Evolutionary conservation across 2,113 vertebrate genomes (phyloP), one percentile per base, ranked within the genome.

Genomic region (Chinchilla lanigera): DNA sequence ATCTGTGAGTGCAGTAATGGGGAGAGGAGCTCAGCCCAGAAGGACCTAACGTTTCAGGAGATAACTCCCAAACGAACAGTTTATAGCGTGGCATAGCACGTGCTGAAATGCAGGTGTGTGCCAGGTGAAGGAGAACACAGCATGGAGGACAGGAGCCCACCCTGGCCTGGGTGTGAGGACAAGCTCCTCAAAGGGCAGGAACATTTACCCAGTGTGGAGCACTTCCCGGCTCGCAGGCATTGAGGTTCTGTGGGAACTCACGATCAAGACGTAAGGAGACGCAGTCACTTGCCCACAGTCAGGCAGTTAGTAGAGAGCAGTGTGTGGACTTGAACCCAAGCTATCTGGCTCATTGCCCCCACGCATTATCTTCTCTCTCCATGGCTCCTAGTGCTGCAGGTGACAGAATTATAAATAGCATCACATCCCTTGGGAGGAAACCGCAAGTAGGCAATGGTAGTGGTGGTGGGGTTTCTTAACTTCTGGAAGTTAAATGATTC

Each of bases 401-500:
- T 58, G 60, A 10, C 17, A 17, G 28, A 60, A n/a, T 47, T n/a
- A 7, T 44, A 60, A 84, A n/a, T 5, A 77, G 16, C 17, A 35
- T 38, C 28, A 56, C 3, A 0, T 61, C 28, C 89, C 14, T 12
- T 38, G n/a, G 4, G 22, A 50, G 1, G 8, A 38, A 22, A 7
- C 22, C 2, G 3, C 56, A 86, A 95, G 35, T 65, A 2, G 26
- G 75, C 61, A 56, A 86, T 77, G 71, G 60, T 35, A 80, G 35
- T 50, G 20, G 67, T 26, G 11, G 12, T 1, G 16, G 24, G 41
- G 33, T 7, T 52, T 38, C 60, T 17, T 33, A 44, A 35, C 28
- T 96, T 93, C 11, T 33, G 60, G 86, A 61, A 87, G 12, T 81
- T 93, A 41, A 88, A 9, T 92, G 77, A 58, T 94, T 88, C 30